Percentiles rank a stretch among this genome's conserved stretches.
phyloP scores from a whole-genome alignment of 2,797 vertebrate species.

The Pogoniulus pusillus region DNA sequence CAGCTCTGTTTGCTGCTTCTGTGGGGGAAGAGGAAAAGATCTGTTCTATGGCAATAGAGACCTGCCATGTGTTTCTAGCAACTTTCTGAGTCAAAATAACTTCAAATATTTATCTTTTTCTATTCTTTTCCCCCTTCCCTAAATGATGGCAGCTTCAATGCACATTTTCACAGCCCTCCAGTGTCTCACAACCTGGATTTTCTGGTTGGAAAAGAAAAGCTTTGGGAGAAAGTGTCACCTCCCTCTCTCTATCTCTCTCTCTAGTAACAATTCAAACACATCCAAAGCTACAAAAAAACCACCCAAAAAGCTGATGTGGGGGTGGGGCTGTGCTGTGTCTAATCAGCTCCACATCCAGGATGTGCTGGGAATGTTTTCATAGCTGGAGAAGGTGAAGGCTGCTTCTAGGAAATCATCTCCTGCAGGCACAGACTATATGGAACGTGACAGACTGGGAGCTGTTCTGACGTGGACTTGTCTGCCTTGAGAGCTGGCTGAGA shows the following conservation, averaged over 20 bases:
- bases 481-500: neutral
- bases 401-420: conserved; percentile 62
- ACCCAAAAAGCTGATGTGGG: too few species aligned
- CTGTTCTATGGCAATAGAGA: neutral
- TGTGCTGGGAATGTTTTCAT: conserved; percentile 46
- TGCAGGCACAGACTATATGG: neutral
- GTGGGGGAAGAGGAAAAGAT: too few species aligned
- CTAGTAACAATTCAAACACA: neutral
- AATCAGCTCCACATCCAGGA: conserved; percentile 30
- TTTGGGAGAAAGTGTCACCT: neutral
- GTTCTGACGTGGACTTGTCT: neutral
- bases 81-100: neutral
- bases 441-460: neutral
- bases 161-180: neutral
- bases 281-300: neutral
- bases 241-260: neutral
- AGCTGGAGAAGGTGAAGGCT: conserved; percentile 30
- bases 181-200: neutral
- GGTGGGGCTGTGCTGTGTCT: neutral
- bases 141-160: neutral
- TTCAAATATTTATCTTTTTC: neutral
- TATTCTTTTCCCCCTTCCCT: neutral
- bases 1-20: neutral
- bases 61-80: neutral
- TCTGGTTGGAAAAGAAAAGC: neutral